These are phyloP conservation scores for Centropyge bicolor DNA, from an alignment of 2,797 vertebrate species.

Conservation along the genomic window DNA sequence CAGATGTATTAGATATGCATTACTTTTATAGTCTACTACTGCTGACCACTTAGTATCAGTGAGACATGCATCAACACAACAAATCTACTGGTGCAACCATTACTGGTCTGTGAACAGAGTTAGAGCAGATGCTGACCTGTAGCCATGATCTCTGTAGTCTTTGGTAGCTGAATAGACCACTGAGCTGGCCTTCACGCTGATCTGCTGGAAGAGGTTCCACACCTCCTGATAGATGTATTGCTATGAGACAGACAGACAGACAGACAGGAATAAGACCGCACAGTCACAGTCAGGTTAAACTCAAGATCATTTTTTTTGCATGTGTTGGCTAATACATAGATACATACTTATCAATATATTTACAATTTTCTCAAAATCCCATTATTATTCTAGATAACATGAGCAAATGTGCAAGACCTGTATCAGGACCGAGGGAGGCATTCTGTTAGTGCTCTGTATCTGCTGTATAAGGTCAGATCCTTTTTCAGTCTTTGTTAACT, in stretches of 20 bases:
- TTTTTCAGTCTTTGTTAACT: slow-evolving; percentile 38
- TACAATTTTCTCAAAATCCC: neutral
- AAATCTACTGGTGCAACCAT: too few relatives aligned
- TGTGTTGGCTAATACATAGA: neutral
- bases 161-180: slow-evolving; percentile 96
- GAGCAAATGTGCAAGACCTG: neutral
- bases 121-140: slow-evolving; percentile 87
- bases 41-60: neutral
- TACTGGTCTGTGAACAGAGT: neutral
- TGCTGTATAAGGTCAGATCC: neutral
- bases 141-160: slow-evolving; percentile 96
- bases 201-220: slow-evolving; percentile 99
- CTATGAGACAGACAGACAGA: slow-evolving; percentile 74
- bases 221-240: slow-evolving; percentile 99
- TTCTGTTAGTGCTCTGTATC: slow-evolving; percentile 7
- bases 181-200: slow-evolving; percentile 98
- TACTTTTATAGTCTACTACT: neutral
- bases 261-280: neutral
- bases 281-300: neutral
- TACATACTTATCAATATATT: neutral
- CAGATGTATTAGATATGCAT: neutral
- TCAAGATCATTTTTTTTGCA: neutral
- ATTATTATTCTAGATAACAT: neutral
- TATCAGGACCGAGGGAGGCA: too few relatives aligned
- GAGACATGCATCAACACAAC: too few relatives aligned